Conservation (phyloP, 2,797 vertebrate species). For the Neoniphon sammara region DNA sequence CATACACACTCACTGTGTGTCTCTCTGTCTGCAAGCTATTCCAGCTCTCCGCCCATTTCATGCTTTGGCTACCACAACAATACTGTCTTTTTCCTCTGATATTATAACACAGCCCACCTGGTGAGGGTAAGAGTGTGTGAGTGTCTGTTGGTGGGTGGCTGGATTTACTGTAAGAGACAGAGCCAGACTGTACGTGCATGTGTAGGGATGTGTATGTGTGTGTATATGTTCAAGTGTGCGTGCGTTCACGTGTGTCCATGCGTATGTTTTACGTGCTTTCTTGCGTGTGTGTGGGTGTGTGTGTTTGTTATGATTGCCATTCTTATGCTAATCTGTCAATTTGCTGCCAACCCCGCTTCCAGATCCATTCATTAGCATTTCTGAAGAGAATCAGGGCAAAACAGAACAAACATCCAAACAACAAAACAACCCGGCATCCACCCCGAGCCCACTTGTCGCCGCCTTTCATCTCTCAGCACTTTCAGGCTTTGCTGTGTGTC, state of each 20-base stretch:
- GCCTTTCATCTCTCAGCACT: conserved; percentile 65
- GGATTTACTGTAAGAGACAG: conserved; percentile 22
- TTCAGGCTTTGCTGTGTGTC: conserved; percentile 41
- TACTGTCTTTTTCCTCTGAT: background rate
- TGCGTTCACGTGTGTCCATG: background rate
- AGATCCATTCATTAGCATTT: conserved; percentile 74
- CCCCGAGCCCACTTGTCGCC: conserved; percentile 53
- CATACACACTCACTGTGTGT: conserved; percentile 5
- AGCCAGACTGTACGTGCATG: background rate
- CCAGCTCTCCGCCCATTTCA: conserved; percentile 54
- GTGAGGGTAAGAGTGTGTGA: conserved; percentile 19
- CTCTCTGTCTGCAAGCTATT: conserved; percentile 45
- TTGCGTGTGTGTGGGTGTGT: background rate
- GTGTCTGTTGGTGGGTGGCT: background rate
- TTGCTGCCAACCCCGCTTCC: conserved; percentile 56
- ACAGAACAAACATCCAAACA: conserved; percentile 62
- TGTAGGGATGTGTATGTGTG: background rate
- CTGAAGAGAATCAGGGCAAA: conserved; percentile 70
- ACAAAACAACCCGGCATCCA: conserved; percentile 57
- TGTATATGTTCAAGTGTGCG: conserved; percentile 4
- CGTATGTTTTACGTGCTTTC: background rate
- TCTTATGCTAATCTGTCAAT: conserved; percentile 74
- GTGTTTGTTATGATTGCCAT: conserved; percentile 55
- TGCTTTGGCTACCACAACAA: conserved; percentile 24
- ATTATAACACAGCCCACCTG: conserved; percentile 17